Conservation (phyloP, 2,797 vertebrate species). For the Diplodus puntazzo region DNA sequence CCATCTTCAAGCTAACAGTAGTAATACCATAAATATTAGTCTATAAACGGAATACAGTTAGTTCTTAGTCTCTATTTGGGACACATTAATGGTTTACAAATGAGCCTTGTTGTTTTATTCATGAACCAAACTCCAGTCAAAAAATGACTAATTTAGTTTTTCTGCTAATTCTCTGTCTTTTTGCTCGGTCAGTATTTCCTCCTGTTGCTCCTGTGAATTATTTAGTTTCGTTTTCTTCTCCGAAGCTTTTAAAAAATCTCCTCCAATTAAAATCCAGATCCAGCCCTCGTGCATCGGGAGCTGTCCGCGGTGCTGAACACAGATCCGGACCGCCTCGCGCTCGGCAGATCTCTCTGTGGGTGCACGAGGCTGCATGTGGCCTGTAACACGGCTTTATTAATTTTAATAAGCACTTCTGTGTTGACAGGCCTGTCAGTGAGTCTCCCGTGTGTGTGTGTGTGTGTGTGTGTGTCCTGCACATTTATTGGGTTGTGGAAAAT, state of each 20-base stretch:
- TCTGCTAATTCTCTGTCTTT: neutral
- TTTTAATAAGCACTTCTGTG: constrained; percentile 34
- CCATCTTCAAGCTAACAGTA: neutral
- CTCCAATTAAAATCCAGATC: neutral
- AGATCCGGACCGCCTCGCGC: neutral
- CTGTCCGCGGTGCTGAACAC: constrained; percentile 80
- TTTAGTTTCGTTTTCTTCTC: neutral
- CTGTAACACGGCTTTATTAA: neutral
- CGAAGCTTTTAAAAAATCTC: neutral
- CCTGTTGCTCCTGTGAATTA: neutral
- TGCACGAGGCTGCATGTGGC: neutral
- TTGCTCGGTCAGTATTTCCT: too few relatives aligned
- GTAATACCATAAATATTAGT: too few relatives aligned
- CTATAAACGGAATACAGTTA: neutral
- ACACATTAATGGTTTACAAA: neutral
- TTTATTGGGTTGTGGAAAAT: constrained; percentile 76
- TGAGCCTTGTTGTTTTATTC: neutral
- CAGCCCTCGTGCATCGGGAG: neutral
- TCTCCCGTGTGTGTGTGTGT: constrained; percentile 1
- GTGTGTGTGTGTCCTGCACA: constrained; percentile 33
- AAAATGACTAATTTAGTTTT: neutral
- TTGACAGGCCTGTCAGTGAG: constrained; percentile 1
- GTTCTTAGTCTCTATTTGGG: too few relatives aligned
- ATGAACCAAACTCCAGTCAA: neutral
- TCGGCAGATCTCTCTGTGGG: neutral